phyloP scores from a whole-genome alignment of 2,888 invertebrate species.

The Hofmannophila pseudospretella region DNA sequence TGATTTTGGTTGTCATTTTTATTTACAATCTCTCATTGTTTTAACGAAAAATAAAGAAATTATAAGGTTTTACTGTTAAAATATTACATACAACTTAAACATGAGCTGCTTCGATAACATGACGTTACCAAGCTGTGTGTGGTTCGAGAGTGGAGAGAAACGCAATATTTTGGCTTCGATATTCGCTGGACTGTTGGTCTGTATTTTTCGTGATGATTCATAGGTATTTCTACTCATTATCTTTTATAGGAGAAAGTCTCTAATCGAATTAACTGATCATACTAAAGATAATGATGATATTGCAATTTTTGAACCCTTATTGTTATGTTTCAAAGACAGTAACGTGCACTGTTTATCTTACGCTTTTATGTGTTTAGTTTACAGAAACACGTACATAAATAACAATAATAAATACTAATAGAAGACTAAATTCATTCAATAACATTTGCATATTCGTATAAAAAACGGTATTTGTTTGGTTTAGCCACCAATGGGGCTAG shows the following conservation, averaged over 20 bases:
- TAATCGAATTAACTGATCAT: not conserved
- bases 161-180: constrained; percentile 93
- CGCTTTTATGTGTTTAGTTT: too few relatives aligned
- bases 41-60: not conserved
- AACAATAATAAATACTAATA: too few relatives aligned
- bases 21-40: constrained; percentile 11
- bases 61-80: not conserved
- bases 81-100: constrained; percentile 16
- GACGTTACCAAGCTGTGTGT: constrained; percentile 85
- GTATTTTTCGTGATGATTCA: constrained; percentile 42
- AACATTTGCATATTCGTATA: too few relatives aligned
- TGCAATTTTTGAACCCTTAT: too few relatives aligned
- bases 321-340: too few relatives aligned
- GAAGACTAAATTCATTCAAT: too few relatives aligned
- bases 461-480: too few relatives aligned
- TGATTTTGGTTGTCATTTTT: constrained; percentile 15
- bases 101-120: constrained; percentile 87
- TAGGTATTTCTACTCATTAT: constrained; percentile 15
- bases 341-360: too few relatives aligned
- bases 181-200: constrained; percentile 91
- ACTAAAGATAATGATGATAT: too few relatives aligned
- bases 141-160: constrained; percentile 91
- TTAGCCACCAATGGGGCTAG: too few relatives aligned
- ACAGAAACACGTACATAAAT: too few relatives aligned
- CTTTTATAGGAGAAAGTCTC: constrained; percentile 8